Conservation (phyloP, 2,888 invertebrate genomes). For the Papilio protenor region DNA sequence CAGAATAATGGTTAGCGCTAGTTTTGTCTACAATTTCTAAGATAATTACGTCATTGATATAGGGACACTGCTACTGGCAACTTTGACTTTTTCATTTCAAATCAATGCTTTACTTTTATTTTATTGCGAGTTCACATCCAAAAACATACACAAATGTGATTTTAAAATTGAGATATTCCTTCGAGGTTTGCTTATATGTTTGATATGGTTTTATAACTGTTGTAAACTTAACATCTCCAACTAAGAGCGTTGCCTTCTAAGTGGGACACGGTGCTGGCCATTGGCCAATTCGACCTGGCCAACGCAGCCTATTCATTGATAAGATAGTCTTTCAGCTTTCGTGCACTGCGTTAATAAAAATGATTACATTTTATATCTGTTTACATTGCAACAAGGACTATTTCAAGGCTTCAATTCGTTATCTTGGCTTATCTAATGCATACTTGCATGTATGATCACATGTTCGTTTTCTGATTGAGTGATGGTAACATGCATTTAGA, state of each 20-base stretch:
- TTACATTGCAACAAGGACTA: conserved; percentile 20
- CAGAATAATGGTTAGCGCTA: neutral
- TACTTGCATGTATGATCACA: conserved; percentile 12
- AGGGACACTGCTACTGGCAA: too few species aligned
- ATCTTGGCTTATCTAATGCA: conserved; percentile 7
- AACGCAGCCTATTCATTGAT: conserved; percentile 39
- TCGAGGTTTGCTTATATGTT: neutral
- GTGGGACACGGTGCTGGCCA: conserved; percentile 30
- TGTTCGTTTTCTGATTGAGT: conserved; percentile 3
- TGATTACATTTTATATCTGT: conserved; percentile 6
- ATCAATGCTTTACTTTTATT: neutral
- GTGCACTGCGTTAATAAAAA: neutral
- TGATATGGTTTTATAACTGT: neutral
- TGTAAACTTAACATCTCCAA: conserved; percentile 23
- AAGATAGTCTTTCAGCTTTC: conserved; percentile 34
- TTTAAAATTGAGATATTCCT: neutral
- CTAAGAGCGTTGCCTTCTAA: conserved; percentile 25
- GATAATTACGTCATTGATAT: neutral
- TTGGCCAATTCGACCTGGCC: conserved; percentile 37
- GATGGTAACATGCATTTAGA: neutral
- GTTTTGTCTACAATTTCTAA: neutral
- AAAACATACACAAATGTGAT: neutral
- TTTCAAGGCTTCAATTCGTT: conserved; percentile 8
- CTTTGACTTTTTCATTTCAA: too few species aligned
- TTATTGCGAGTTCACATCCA: neutral